These are phyloP conservation scores for Octomys mimax DNA, from an alignment of 2,797 vertebrate genomes.

Conservation along the genomic window DNA sequence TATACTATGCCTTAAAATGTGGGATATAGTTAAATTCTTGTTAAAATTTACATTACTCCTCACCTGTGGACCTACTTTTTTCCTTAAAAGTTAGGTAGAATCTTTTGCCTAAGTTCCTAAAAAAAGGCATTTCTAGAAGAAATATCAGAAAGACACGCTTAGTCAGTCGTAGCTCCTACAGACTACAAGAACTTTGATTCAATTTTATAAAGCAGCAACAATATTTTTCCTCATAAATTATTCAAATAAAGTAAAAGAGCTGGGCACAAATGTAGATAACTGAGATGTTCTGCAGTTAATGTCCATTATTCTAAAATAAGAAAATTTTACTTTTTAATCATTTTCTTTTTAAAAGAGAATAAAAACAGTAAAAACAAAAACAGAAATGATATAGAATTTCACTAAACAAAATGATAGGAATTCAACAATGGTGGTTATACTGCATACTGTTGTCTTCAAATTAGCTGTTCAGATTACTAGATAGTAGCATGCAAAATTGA, in stretches of 20 bases:
- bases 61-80: not conserved
- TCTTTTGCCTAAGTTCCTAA: not conserved
- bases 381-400: no score
- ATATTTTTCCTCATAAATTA: not conserved
- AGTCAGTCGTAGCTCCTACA: not conserved
- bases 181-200: not conserved
- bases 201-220: not conserved
- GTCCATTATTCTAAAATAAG: conserved; percentile 18
- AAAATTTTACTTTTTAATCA: not conserved
- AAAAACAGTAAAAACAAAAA: no score
- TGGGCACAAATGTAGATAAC: not conserved
- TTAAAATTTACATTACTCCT: not conserved
- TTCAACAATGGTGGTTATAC: no score
- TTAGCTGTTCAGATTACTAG: no score
- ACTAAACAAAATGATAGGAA: no score
- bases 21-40: not conserved
- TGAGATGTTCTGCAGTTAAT: not conserved
- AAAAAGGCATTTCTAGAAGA: conserved; percentile 13
- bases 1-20: not conserved
- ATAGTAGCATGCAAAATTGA: no score
- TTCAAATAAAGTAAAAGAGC: not conserved
- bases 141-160: not conserved
- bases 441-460: no score
- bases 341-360: not conserved
- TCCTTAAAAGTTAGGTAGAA: not conserved